phyloP scores from a whole-genome alignment of 23 tunicate species.

The Halocynthia aurantium region DNA sequence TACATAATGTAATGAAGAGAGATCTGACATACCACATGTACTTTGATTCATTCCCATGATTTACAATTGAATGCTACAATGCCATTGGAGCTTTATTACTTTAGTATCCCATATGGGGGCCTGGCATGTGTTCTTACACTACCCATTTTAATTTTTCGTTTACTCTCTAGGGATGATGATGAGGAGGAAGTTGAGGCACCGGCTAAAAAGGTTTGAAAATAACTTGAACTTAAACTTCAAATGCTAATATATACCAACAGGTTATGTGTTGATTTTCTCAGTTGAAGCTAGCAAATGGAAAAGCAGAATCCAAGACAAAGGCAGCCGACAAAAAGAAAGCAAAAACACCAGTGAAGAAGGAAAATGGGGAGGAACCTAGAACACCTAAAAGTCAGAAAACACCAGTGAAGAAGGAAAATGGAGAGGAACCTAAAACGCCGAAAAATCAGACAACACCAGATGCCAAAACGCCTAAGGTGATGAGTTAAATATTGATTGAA shows the following conservation, averaged over 20 bases:
- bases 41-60: too few relatives aligned
- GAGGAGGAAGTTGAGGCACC: slow-evolving; percentile 14
- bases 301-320: slow-evolving; percentile 4
- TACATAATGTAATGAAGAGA: too few relatives aligned
- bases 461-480: slow-evolving; percentile 5
- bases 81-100: too few relatives aligned
- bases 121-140: too few relatives aligned
- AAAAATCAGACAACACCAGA: slow-evolving; percentile 37
- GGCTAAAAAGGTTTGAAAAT: slow-evolving; percentile 9
- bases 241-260: too few relatives aligned
- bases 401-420: slow-evolving; percentile 24
- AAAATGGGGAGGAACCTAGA: slow-evolving; percentile 8
- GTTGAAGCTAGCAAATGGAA: slow-evolving; percentile 38
- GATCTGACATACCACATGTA: too few relatives aligned
- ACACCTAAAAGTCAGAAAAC: slow-evolving; percentile 40
- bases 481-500: background rate
- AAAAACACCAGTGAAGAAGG: slow-evolving; percentile 29
- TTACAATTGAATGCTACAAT: too few relatives aligned
- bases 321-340: slow-evolving; percentile 41
- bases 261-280: slow-evolving; percentile 11
- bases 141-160: too few relatives aligned
- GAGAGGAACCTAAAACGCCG: slow-evolving; percentile 32
- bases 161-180: background rate
- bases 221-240: background rate
- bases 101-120: too few relatives aligned